phyloP scores from a whole-genome alignment of 2,797 vertebrate species.

The Pseudomugil tenellus region DNA sequence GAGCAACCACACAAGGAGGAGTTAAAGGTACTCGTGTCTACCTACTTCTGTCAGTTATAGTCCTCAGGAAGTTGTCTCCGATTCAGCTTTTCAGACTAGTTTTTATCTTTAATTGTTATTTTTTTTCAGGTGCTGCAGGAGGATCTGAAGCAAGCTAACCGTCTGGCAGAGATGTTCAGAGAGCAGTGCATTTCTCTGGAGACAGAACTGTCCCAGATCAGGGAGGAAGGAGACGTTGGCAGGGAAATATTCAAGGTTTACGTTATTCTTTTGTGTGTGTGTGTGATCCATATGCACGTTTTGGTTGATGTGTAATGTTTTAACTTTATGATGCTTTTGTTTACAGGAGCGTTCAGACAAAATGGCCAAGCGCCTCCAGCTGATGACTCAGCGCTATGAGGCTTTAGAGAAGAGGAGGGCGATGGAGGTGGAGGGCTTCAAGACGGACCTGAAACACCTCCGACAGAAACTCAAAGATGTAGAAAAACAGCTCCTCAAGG shows the following conservation, averaged over 20 bases:
- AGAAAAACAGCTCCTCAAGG: conserved; percentile 93
- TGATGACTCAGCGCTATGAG: conserved; percentile 92
- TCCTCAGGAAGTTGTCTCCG: too few species aligned
- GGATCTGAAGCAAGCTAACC: conserved; percentile 88
- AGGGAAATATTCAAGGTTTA: conserved; percentile 92
- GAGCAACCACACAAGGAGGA: conserved; percentile 80
- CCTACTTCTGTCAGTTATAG: too few species aligned
- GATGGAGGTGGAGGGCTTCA: conserved; percentile 95
- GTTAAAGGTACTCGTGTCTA: conserved; percentile 84
- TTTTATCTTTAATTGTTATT: background rate
- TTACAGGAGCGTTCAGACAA: conserved; percentile 91
- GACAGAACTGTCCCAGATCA: conserved; percentile 88
- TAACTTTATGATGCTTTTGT: background rate
- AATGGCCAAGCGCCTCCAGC: conserved; percentile 90
- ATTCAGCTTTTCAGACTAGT: too few species aligned
- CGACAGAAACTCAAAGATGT: conserved; percentile 91
- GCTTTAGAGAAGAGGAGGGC: conserved; percentile 89
- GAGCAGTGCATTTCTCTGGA: conserved; percentile 93
- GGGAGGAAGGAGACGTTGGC: conserved; percentile 89
- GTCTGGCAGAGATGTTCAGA: conserved; percentile 91
- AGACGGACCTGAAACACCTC: conserved; percentile 90
- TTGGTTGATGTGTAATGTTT: background rate
- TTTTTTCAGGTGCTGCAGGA: conserved; percentile 85
- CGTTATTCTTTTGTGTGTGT: background rate
- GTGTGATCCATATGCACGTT: background rate